phyloP scores from a whole-genome alignment of 2,113 vertebrate genomes.

The Chaetodon trifascialis region DNA sequence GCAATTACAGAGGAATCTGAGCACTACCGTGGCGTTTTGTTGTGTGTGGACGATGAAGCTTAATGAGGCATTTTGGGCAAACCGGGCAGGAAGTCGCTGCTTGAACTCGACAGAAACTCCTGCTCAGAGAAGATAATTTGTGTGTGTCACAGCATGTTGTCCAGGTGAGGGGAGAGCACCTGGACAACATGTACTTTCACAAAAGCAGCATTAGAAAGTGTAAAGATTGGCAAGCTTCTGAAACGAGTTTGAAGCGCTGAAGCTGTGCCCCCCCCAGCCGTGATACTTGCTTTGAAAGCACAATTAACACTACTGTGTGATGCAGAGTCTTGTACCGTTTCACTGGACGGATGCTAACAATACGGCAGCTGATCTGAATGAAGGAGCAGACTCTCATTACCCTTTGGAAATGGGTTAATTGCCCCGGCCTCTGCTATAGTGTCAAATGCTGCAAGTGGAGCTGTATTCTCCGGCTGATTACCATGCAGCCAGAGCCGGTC shows the following conservation, averaged over 20 bases:
- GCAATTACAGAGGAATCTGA: slow-evolving; percentile 45
- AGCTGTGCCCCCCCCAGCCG: too few relatives aligned
- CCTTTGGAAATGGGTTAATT: slow-evolving; percentile 59
- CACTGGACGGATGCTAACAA: slow-evolving; percentile 3
- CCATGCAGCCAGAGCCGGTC: slow-evolving; percentile 22
- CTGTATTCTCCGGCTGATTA: neutral
- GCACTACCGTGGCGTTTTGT: slow-evolving; percentile 11
- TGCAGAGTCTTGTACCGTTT: neutral
- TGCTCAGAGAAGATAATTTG: slow-evolving; percentile 42
- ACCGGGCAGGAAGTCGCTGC: slow-evolving; percentile 25
- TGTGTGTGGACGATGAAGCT: slow-evolving; percentile 22
- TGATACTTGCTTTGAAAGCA: slow-evolving; percentile 37
- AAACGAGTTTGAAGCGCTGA: neutral
- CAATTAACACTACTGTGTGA: slow-evolving; percentile 23
- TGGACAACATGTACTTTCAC: slow-evolving; percentile 5
- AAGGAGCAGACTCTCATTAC: slow-evolving; percentile 57
- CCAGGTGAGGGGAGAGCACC: neutral
- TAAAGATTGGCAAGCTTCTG: slow-evolving; percentile 9
- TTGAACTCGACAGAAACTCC: slow-evolving; percentile 24
- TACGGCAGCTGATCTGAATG: slow-evolving; percentile 53
- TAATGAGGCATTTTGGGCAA: slow-evolving; percentile 28
- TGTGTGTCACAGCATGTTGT: neutral
- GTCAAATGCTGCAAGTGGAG: slow-evolving; percentile 22
- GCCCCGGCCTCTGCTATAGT: slow-evolving; percentile 49
- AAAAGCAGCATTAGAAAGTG: slow-evolving; percentile 1